Conservation (phyloP, 2,797 vertebrate species). For the Acrossocheilus fasciatus region DNA sequence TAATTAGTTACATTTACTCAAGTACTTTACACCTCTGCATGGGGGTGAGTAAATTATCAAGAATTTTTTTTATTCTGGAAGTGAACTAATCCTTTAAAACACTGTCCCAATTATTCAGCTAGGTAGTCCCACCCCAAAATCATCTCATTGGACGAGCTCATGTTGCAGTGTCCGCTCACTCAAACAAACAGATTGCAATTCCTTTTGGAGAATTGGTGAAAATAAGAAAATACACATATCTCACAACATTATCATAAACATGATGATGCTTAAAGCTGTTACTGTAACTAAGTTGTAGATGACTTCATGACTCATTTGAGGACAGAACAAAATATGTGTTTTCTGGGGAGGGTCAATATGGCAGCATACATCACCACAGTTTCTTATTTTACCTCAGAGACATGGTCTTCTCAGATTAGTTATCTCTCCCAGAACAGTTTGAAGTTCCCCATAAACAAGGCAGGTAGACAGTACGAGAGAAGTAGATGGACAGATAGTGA, state of each 20-base stretch:
- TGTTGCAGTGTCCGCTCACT: not conserved
- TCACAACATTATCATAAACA: not conserved
- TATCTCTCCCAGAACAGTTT: not conserved
- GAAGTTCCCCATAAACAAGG: constrained; percentile 4
- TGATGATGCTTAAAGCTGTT: not conserved
- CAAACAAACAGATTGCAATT: not conserved
- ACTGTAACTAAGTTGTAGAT: not conserved
- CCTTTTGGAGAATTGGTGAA: not conserved
- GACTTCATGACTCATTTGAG: not conserved
- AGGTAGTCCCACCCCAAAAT: not conserved
- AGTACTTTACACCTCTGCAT: too few species aligned
- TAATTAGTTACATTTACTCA: too few species aligned
- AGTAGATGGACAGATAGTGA: constrained; percentile 14
- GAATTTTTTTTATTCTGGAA: too few species aligned
- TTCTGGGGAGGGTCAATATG: constrained; percentile 17
- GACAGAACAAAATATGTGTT: not conserved
- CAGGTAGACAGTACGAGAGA: not conserved
- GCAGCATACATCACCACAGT: not conserved
- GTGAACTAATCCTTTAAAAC: not conserved
- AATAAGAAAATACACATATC: not conserved
- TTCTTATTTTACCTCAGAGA: constrained; percentile 1
- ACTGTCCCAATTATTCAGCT: not conserved
- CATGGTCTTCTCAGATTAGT: constrained; percentile 11
- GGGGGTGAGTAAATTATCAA: too few species aligned
- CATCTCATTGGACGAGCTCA: not conserved